Base-by-base conservation (phyloP, 2,797 vertebrate genomes). In the Pangasius krempfi region DNA sequence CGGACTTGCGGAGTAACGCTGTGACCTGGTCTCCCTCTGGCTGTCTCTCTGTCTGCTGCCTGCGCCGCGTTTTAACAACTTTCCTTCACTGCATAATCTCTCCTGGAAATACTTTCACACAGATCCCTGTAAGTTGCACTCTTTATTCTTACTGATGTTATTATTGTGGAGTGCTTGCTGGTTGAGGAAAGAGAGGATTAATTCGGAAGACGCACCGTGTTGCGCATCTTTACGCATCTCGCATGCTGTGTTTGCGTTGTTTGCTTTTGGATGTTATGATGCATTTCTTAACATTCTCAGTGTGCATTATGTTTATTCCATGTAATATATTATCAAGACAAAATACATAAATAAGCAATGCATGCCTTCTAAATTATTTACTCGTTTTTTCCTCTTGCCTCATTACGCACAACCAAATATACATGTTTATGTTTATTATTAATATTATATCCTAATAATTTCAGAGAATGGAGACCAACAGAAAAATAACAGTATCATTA, bases 121-220 rank as follows among this genome's bases (percentile, higher is more conserved):
- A 30, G 82, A 91, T 91, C 86, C 18, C 90, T 92, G 95, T 96
- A 95, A 96, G 94, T 91, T 95, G 91, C 89, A 93, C 86, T 92
- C 14, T 27, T 44, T 66, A 37, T 27, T 40, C 3, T 66, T 30
- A 5, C 18, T 78, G 13, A 14, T 62, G 9, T 91, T 90, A n/a
- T 33, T 58, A 13, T 58, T 22, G 10, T 2, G 5, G 27, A n/a
- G 25, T n/a, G 22, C 12, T 25, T n/a, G 84, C n/a, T 37, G 30
- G 16, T 20, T 72, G n/a, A 16, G 40, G 30, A 37, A 37, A 25
- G 27, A 27, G 22, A 20, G 18, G 20, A 60, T 56, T 37, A 73
- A 50, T 8, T 40, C 18, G 0, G 4, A 22, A 86, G 56, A 22
- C 56, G 40, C 73, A 52, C n/a, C 60, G 3, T 87, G n/a, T 79